Evolutionary conservation across 2,113 vertebrate genomes (phyloP).

Genomic region (Prunella fulvescens): DNA sequence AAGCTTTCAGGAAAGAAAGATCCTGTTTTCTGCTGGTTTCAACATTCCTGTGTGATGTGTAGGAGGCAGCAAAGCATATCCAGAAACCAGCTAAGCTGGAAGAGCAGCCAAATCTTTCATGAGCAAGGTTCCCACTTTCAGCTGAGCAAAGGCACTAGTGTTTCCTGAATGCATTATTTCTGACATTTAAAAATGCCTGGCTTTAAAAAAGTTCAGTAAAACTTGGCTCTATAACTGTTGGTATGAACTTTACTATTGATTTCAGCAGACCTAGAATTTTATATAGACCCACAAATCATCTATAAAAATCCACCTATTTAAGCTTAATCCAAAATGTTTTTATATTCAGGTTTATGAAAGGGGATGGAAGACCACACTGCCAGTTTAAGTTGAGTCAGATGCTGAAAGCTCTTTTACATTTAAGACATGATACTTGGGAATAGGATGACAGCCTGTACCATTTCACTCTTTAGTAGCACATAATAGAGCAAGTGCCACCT

Average conservation of each 20-base stretch:
- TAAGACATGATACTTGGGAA: slow-evolving; percentile 38
- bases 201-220: not conserved
- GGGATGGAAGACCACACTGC: not conserved
- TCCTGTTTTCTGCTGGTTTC: not conserved
- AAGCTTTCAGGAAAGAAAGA: not conserved
- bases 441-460: not conserved
- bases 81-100: not conserved
- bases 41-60: not conserved
- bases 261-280: not conserved
- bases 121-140: not conserved
- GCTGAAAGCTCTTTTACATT: slow-evolving; percentile 24
- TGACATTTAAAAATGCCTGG: not conserved
- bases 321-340: not conserved
- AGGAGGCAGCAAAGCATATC: not conserved
- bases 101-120: not conserved
- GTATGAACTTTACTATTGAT: not conserved
- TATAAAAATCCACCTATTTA: not conserved
- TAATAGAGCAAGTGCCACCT: slow-evolving; percentile 56
- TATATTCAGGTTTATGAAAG: not conserved
- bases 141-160: not conserved
- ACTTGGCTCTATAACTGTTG: not conserved
- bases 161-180: slow-evolving; percentile 8
- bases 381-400: not conserved
- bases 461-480: slow-evolving; percentile 34
- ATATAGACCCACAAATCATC: not conserved